These are phyloP conservation scores for Melanophora roralis DNA, from an alignment of 2,888 invertebrate genomes.

Conservation along the genomic window DNA sequence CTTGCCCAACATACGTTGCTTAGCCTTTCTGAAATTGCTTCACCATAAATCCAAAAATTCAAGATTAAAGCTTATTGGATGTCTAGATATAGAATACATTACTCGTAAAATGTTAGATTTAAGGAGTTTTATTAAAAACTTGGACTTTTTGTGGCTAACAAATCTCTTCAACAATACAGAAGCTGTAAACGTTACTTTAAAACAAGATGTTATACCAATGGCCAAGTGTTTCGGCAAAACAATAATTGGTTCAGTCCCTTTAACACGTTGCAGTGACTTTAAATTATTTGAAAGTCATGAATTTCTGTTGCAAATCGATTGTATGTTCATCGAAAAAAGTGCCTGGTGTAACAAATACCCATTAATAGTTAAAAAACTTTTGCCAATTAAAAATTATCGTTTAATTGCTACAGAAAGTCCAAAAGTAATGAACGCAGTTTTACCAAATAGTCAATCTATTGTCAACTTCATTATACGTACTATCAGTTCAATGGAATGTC, in stretches of 20 bases:
- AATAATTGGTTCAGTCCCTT: conserved; percentile 72
- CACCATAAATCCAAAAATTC: conserved; percentile 59
- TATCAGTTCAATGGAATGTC: conserved; percentile 73
- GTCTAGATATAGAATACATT: conserved; percentile 69
- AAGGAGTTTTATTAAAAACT: conserved; percentile 68
- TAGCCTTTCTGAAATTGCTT: conserved; percentile 67
- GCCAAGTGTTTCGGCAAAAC: conserved; percentile 70
- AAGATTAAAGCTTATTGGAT: conserved; percentile 69
- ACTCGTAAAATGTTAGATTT: conserved; percentile 71
- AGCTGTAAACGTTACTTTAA: conserved; percentile 66
- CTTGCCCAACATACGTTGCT: conserved; percentile 69
- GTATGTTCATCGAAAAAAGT: conserved; percentile 75
- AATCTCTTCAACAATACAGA: conserved; percentile 68
- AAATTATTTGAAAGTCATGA: conserved; percentile 72
- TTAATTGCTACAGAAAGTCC: conserved; percentile 67
- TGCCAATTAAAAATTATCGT: conserved; percentile 71
- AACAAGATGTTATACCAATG: conserved; percentile 70
- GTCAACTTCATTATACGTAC: conserved; percentile 74
- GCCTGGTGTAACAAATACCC: conserved; percentile 73
- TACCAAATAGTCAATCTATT: conserved; percentile 69
- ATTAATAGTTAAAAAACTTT: conserved; percentile 73
- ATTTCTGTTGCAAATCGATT: conserved; percentile 71
- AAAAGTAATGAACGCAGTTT: conserved; percentile 65
- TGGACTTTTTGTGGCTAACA: conserved; percentile 73
- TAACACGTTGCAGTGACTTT: conserved; percentile 74